These are phyloP conservation scores for Dione juno DNA, from an alignment of 2,888 invertebrate species.

Conservation along the genomic window DNA sequence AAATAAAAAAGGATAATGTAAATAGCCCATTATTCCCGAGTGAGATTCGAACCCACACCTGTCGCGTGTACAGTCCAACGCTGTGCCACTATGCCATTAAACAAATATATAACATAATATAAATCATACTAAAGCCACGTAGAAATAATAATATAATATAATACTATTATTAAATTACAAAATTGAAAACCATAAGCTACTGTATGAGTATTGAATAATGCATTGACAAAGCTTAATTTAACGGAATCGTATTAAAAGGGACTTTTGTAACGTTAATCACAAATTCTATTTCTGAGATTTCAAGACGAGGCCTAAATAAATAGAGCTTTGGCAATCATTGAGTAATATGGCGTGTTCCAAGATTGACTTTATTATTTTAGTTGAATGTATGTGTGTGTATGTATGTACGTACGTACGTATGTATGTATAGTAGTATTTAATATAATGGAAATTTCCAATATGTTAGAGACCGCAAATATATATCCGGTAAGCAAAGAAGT, in stretches of 20 bases:
- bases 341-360: conserved; percentile 13
- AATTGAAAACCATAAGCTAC: conserved; percentile 15
- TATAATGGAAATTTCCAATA: not conserved
- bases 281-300: conserved; percentile 30
- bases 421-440: not conserved
- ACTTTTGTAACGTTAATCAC: conserved; percentile 30
- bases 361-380: conserved; percentile 6
- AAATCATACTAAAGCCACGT: too few relatives aligned
- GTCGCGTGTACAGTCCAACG: too few relatives aligned
- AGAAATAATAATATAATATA: too few relatives aligned
- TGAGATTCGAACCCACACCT: too few relatives aligned
- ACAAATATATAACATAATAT: too few relatives aligned
- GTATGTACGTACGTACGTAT: too few relatives aligned
- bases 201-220: conserved; percentile 22
- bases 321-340: conserved; percentile 18
- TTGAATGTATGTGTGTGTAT: not conserved
- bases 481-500: not conserved
- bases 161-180: not conserved
- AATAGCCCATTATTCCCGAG: too few relatives aligned
- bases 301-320: conserved; percentile 29
- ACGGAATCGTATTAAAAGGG: conserved; percentile 29
- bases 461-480: too few relatives aligned
- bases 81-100: too few relatives aligned
- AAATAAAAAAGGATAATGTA: too few relatives aligned
- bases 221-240: conserved; percentile 31